Percentiles rank a stretch among this genome's conserved stretches.
These are phyloP conservation scores for Delia radicum DNA, from an alignment of 1,140 invertebrate species.

Conservation along the genomic window DNA sequence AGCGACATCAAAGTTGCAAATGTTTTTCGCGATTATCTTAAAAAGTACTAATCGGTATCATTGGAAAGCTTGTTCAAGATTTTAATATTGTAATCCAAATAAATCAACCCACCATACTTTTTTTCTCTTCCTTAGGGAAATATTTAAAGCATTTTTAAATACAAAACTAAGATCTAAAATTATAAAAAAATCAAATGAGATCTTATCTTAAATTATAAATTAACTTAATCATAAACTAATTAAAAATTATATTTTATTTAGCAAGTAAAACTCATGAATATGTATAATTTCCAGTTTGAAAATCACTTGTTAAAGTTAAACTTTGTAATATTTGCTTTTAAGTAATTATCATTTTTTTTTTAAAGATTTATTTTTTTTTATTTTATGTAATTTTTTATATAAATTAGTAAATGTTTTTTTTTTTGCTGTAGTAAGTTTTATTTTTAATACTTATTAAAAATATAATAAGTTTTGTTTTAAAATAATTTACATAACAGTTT, in stretches of 20 bases:
- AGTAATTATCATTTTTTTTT: constrained; percentile 29
- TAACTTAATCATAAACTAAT: background rate
- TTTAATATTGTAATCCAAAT: too few relatives aligned
- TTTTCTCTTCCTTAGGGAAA: too few relatives aligned
- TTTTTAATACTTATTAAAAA: constrained; percentile 28
- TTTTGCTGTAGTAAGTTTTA: constrained; percentile 33
- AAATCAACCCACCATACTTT: too few relatives aligned
- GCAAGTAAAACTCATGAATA: constrained; percentile 50
- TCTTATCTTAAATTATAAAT: background rate
- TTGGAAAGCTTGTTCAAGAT: background rate
- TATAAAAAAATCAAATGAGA: background rate
- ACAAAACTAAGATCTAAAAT: background rate
- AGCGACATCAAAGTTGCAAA: too few relatives aligned
- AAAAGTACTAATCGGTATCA: too few relatives aligned
- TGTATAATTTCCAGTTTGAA: constrained; percentile 35
- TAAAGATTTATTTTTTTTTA: constrained; percentile 17
- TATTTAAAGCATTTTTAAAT: too few relatives aligned
- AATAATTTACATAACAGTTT: constrained; percentile 54
- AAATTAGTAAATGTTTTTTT: background rate
- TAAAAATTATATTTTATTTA: background rate
- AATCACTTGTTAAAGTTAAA: constrained; percentile 52
- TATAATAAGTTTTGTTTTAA: constrained; percentile 50
- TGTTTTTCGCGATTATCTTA: too few relatives aligned
- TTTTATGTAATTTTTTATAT: background rate
- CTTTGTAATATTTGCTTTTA: constrained; percentile 53